These are phyloP conservation scores for Glossosoma conforme DNA, from an alignment of 1,140 invertebrate species.

Conservation along the genomic window DNA sequence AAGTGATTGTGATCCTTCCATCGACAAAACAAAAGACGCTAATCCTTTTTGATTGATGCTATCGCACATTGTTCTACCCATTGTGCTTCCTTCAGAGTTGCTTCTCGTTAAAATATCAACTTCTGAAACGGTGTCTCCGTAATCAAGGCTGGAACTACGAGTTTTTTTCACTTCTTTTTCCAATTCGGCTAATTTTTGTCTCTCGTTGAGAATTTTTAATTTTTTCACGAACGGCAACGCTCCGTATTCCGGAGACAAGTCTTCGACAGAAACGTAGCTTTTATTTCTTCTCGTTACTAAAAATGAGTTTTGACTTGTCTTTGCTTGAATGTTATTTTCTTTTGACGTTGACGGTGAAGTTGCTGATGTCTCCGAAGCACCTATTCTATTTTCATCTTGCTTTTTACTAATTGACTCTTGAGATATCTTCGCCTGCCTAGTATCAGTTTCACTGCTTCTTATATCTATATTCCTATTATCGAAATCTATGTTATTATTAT, in stretches of 20 bases:
- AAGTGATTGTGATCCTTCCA: conserved; percentile 43
- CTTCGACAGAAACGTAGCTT: conserved; percentile 75
- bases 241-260: conserved; percentile 81
- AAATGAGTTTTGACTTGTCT: conserved; percentile 35
- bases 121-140: conserved; percentile 55
- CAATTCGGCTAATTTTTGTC: conserved; percentile 77
- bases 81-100: conserved; percentile 56
- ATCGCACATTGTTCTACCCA: conserved; percentile 34
- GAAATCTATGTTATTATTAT: conserved; percentile 31
- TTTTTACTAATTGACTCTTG: conserved; percentile 27
- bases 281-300: conserved; percentile 51
- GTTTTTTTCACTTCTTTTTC: conserved; percentile 63
- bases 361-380: not conserved
- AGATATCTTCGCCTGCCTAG: conserved; percentile 17
- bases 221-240: conserved; percentile 85
- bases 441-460: conserved; percentile 12
- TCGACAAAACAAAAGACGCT: conserved; percentile 25
- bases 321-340: conserved; percentile 7
- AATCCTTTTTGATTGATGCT: not conserved
- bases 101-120: conserved; percentile 60
- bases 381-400: conserved; percentile 1
- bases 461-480: conserved; percentile 26
- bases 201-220: conserved; percentile 80
- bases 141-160: conserved; percentile 75
- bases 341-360: not conserved